A percentile compares a stretch with the other conserved stretches of the same genome.
These are phyloP conservation scores for Cuniculus paca DNA, from an alignment of 2,797 vertebrate genomes.

Conservation along the genomic window DNA sequence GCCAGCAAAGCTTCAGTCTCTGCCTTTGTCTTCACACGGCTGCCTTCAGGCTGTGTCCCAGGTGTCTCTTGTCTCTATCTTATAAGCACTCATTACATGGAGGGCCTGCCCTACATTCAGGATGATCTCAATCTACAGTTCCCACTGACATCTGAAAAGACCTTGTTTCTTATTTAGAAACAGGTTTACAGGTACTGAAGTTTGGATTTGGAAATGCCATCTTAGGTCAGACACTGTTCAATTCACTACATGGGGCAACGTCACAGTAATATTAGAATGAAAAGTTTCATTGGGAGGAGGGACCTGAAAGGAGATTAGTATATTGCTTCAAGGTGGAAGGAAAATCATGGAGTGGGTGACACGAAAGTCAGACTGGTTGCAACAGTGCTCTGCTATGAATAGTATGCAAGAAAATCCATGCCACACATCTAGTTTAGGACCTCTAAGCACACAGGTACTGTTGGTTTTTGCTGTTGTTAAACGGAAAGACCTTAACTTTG, in stretches of 20 bases:
- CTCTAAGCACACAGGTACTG: neutral
- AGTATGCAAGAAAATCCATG: neutral
- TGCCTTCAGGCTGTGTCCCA: neutral
- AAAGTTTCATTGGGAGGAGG: neutral
- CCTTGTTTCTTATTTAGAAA: neutral
- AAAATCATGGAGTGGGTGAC: too few relatives aligned
- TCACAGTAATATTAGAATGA: neutral
- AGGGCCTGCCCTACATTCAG: neutral
- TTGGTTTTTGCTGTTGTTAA: neutral
- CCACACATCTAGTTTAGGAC: neutral
- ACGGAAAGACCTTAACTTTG: neutral
- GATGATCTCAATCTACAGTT: neutral
- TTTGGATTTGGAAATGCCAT: neutral
- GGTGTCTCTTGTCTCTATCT: neutral
- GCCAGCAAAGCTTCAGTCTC: too few relatives aligned
- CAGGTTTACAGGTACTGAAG: neutral
- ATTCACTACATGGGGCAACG: neutral
- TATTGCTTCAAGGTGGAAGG: neutral
- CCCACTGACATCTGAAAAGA: neutral
- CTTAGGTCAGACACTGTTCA: neutral
- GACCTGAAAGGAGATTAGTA: neutral
- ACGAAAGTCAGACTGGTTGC: rapidly evolving
- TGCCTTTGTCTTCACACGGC: neutral
- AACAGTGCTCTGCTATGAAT: neutral
- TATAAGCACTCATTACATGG: neutral